Percentiles rank a stretch among this genome's conserved stretches.
Evolutionary conservation across 2,888 invertebrate genomes (phyloP).

Genomic region (Hirudinaria manillensis): DNA sequence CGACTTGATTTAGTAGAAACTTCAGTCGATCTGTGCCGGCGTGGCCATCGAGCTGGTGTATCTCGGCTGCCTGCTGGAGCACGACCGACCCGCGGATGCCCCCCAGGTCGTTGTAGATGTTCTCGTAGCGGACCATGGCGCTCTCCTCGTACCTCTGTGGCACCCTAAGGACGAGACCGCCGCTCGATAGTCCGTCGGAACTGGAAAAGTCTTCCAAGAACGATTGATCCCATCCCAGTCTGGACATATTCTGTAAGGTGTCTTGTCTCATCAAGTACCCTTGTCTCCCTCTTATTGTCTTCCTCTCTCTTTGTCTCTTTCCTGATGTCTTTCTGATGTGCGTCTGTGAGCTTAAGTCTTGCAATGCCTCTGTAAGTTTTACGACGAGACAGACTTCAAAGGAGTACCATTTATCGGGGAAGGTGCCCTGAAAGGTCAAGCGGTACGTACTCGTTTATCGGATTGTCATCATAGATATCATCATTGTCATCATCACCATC

Average conservation of each 20-base stretch:
- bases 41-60: not conserved
- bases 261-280: slow-evolving; percentile 6
- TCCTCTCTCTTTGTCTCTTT: too few relatives aligned
- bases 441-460: too few relatives aligned
- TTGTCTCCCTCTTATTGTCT: too few relatives aligned
- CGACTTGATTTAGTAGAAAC: slow-evolving; percentile 13
- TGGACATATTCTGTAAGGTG: slow-evolving; percentile 7
- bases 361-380: too few relatives aligned
- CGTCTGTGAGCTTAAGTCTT: too few relatives aligned
- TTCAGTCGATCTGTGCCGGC: not conserved
- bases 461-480: too few relatives aligned
- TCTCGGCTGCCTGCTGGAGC: too few relatives aligned
- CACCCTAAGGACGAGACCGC: not conserved
- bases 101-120: not conserved
- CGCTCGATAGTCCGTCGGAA: not conserved
- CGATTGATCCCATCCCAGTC: slow-evolving; percentile 28
- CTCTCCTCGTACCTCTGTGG: not conserved
- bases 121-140: not conserved
- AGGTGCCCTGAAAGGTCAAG: too few relatives aligned
- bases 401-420: too few relatives aligned
- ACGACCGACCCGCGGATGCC: not conserved
- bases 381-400: too few relatives aligned
- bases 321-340: too few relatives aligned
- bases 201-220: slow-evolving; percentile 8
- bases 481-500: too few relatives aligned